These are phyloP conservation scores for Amphiura filiformis DNA, from an alignment of 35 echinoderm and acorn worm species.

Conservation along the genomic window DNA sequence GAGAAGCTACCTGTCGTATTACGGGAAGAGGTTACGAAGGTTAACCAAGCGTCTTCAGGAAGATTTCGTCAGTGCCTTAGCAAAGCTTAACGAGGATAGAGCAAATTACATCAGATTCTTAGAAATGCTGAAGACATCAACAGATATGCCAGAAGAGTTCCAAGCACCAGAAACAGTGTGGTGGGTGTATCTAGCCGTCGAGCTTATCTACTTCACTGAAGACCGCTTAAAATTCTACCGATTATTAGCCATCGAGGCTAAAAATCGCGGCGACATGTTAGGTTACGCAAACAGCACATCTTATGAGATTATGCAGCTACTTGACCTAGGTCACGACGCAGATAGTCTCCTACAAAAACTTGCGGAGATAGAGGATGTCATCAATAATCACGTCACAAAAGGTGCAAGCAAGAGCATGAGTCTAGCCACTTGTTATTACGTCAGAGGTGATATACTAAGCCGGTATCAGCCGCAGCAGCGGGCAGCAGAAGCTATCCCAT, in stretches of 20 bases:
- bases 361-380: constrained; percentile 45
- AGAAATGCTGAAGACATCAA: constrained; percentile 44
- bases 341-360: constrained; percentile 60
- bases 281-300: constrained; percentile 58
- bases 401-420: constrained; percentile 28
- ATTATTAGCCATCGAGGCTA: background rate
- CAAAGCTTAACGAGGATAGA: constrained; percentile 58
- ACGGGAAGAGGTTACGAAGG: constrained; percentile 58
- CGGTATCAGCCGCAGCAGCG: background rate
- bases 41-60: constrained; percentile 51
- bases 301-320: constrained; percentile 58
- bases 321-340: constrained; percentile 46
- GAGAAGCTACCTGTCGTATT: constrained; percentile 58
- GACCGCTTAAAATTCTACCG: constrained; percentile 32
- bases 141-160: constrained; percentile 31
- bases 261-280: constrained; percentile 29
- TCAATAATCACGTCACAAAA: constrained; percentile 15
- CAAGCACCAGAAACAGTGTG: constrained; percentile 41
- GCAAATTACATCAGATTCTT: constrained; percentile 74
- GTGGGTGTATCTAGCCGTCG: constrained; percentile 69
- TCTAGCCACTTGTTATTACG: constrained; percentile 58
- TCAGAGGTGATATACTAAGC: constrained; percentile 53
- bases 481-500: constrained; percentile 36
- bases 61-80: constrained; percentile 49
- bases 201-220: constrained; percentile 54